These are phyloP conservation scores for Nothobranchius kuhntae DNA, from an alignment of 2,113 vertebrate species.

Conservation along the genomic window DNA sequence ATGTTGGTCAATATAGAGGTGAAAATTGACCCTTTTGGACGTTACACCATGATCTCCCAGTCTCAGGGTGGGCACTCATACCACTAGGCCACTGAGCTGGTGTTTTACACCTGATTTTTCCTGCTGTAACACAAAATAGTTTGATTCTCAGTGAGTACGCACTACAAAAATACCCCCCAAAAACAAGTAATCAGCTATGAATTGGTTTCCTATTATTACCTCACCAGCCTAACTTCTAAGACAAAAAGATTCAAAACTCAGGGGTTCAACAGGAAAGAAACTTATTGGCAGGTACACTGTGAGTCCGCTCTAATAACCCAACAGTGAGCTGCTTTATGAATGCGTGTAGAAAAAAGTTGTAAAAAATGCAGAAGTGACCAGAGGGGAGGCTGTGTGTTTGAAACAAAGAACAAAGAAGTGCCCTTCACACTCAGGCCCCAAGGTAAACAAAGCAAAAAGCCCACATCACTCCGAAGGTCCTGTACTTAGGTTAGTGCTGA, in stretches of 20 bases:
- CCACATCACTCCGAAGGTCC: constrained; percentile 38
- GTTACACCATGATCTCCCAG: too few relatives aligned
- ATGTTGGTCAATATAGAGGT: too few relatives aligned
- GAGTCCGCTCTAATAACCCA: constrained; percentile 3
- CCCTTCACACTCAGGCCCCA: constrained; percentile 11
- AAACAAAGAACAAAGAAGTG: constrained; percentile 61
- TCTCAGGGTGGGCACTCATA: too few relatives aligned
- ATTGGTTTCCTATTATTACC: too few relatives aligned
- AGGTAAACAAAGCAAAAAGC: constrained; percentile 42
- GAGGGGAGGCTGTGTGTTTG: constrained; percentile 23
- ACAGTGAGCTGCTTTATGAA: constrained; percentile 16
- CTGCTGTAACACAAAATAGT: too few relatives aligned
- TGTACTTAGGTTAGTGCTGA: constrained; percentile 38
- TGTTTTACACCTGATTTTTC: neutral
- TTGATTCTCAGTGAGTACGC: neutral
- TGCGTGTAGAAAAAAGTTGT: constrained; percentile 13
- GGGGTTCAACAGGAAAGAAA: neutral
- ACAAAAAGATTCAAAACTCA: too few relatives aligned
- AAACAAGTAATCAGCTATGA: too few relatives aligned
- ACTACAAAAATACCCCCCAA: neutral
- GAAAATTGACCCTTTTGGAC: too few relatives aligned
- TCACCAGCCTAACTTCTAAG: too few relatives aligned
- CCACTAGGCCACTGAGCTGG: too few relatives aligned
- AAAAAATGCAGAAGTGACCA: neutral
- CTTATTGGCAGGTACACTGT: neutral